Percentiles rank a stretch among this genome's conserved stretches.
These are phyloP conservation scores for Pseudorhiza aurosa DNA, from an alignment of 30 jellyfish, hydroid and myxozoan species.

Conservation along the genomic window DNA sequence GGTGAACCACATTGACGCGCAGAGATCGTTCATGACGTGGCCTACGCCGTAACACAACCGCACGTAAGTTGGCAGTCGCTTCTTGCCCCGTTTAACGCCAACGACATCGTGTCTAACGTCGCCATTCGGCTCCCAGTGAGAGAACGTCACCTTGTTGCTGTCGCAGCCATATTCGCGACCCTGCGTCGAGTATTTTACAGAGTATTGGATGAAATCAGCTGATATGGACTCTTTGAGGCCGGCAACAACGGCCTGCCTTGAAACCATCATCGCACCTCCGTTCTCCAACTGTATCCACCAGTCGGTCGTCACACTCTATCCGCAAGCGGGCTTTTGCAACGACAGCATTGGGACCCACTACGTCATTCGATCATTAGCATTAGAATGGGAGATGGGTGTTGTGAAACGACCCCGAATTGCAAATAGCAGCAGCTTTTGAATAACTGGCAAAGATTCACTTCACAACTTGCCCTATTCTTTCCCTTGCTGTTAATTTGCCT, in stretches of 20 bases:
- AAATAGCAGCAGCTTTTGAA: no score
- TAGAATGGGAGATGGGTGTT: no score
- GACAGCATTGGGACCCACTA: no score
- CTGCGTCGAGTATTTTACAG: not conserved
- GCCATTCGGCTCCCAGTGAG: slow-evolving; percentile 6
- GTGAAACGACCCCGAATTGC: no score
- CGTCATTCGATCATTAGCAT: no score
- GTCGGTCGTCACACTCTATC: no score
- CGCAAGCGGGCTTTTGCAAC: no score
- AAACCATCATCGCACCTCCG: not conserved
- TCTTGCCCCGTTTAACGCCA: not conserved
- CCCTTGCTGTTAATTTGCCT: no score
- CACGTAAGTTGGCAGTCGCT: slow-evolving; percentile 4
- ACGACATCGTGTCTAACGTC: not conserved
- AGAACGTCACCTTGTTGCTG: not conserved
- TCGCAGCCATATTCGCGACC: not conserved
- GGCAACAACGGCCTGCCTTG: not conserved
- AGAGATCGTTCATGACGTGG: slow-evolving; percentile 83
- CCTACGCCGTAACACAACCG: slow-evolving; percentile 86
- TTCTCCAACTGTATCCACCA: no score
- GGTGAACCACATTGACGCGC: slow-evolving; percentile 94
- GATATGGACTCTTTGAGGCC: not conserved
- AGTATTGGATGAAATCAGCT: not conserved
- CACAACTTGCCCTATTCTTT: no score
- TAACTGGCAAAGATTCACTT: no score